phyloP scores from a whole-genome alignment of 2,113 vertebrate species.

The Pheucticus melanocephalus region DNA sequence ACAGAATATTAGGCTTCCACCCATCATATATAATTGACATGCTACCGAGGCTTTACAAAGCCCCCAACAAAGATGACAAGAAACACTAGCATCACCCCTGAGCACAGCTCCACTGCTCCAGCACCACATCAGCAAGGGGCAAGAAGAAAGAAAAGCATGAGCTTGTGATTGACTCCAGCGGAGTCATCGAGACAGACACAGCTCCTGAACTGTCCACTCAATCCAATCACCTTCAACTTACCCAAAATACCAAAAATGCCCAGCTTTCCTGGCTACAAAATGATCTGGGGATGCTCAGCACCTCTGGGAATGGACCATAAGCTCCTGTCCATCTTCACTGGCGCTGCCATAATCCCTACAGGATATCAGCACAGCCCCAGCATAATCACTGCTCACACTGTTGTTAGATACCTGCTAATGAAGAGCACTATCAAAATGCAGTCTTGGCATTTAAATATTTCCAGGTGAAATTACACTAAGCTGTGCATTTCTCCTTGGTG shows the following conservation, averaged over 20 bases:
- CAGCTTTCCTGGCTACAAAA: not conserved
- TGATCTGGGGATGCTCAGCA: not conserved
- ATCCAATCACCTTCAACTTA: not conserved
- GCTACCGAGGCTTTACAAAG: not conserved
- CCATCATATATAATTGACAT: constrained; percentile 60
- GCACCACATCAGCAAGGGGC: not conserved
- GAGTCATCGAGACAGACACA: not conserved
- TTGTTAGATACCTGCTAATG: not conserved
- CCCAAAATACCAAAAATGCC: not conserved
- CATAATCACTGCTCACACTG: not conserved
- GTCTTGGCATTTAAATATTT: not conserved
- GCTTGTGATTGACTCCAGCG: accelerated
- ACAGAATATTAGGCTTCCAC: constrained; percentile 59
- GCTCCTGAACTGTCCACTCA: not conserved
- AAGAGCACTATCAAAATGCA: not conserved
- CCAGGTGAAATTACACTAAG: not conserved
- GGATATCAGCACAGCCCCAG: not conserved
- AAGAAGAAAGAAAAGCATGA: not conserved
- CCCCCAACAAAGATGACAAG: constrained; percentile 48
- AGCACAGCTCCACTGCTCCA: not conserved
- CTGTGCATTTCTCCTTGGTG: not conserved
- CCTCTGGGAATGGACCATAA: not conserved
- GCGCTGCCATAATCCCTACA: accelerated
- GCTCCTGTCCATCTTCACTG: accelerated
- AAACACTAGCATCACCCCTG: constrained; percentile 23